Evolutionary conservation across 2,888 invertebrate genomes (phyloP), one percentile per base, ranked within the genome.

Genomic region (Hermodice carunculata): DNA sequence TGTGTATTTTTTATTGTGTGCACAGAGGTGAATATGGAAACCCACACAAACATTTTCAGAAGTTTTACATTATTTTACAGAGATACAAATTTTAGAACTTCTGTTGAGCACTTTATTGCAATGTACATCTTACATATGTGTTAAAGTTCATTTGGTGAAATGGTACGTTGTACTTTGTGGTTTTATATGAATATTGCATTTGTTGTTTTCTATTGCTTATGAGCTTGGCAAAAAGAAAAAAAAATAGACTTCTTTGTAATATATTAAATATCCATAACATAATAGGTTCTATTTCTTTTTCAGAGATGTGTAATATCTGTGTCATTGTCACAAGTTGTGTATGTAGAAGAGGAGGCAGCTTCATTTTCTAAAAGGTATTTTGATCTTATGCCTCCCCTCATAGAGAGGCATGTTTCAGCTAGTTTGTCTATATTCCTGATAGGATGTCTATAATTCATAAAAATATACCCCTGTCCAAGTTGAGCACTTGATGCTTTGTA

Each of bases 311-410:
- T 58, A 56, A 74, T 85, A 8, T 69, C 76, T 32, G 86, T 96
- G 46, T 90, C 91, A 60, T 87, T 95, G 57, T 89, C 89, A 70
- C 90, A 92, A 78, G 89, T 95, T 22, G 89, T 93, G 59, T 92
- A 91, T 66, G 87, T 92, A 24, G 94, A 94, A 86, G 94, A 95
- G 82, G 94, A 95, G 85, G 90, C 90, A 74, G 90, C 93, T 51
- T 91, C 93, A 63, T 92, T 95, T 80, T 92, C 93, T 8, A 91
- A 92, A 46, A 94, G 93, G 84, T 44, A 43, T 58, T 91, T 91
- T 48, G 40, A 24, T 34, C 51, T 26, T 24, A 53, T 53, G 46
- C 52, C 37, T 43, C 28, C 31, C 40, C 22, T 31, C 17, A 17
- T 8, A 8, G 19, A 44, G 17, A 44, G 46, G 22, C 46, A 44